Percentiles rank a stretch among this genome's conserved stretches.
phyloP scores from a whole-genome alignment of 64 coral and sea anemone species.

The Montipora capricornis region DNA sequence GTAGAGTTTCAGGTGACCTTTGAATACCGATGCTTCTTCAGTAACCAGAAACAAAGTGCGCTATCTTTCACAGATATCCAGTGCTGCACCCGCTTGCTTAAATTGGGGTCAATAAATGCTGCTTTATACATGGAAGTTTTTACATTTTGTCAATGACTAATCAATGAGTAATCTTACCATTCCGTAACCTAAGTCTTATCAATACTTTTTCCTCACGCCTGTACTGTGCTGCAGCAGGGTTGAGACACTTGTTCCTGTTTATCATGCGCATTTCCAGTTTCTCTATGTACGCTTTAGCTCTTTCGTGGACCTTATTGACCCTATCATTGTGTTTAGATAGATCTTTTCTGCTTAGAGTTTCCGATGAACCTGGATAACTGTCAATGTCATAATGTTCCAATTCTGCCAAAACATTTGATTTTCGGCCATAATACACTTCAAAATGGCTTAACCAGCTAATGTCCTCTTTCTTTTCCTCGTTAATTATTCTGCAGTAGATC shows the following conservation, averaged over 20 bases:
- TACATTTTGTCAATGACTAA: slow-evolving; percentile 29
- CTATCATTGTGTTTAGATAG: background rate
- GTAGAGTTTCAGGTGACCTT: background rate
- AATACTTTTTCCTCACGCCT: slow-evolving; percentile 10
- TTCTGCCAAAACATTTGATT: background rate
- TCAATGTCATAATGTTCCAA: no score
- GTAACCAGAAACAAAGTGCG: background rate
- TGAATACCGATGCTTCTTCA: background rate
- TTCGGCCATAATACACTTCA: slow-evolving; percentile 24
- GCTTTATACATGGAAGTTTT: slow-evolving; percentile 38
- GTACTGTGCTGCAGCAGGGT: slow-evolving; percentile 22
- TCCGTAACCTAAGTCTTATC: slow-evolving; percentile 12
- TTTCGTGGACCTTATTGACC: background rate
- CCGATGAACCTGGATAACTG: no score
- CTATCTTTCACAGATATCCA: slow-evolving; percentile 18
- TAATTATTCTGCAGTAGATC: background rate
- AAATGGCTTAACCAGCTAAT: background rate
- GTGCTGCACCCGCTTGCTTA: background rate
- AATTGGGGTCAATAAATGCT: background rate
- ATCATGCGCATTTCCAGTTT: slow-evolving; percentile 1
- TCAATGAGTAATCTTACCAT: background rate
- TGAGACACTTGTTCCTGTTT: background rate
- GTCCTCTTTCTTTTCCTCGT: slow-evolving; percentile 14
- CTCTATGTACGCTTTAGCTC: background rate
- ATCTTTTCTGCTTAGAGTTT: no score